phyloP scores from a whole-genome alignment of 23 tunicate species.

The Phallusia fumigata region DNA sequence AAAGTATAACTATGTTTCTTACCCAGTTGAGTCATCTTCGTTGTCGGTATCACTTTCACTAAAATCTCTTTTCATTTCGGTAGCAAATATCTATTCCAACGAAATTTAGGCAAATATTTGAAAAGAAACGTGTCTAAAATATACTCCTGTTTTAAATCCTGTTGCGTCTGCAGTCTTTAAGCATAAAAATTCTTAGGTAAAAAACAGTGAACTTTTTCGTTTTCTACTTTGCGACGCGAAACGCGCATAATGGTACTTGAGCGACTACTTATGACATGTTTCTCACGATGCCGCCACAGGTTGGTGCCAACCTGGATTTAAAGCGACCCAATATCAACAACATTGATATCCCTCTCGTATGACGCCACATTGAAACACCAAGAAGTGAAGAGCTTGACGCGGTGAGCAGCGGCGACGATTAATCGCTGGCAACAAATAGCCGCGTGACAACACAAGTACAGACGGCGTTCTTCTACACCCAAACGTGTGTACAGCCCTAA shows the following conservation, averaged over 20 bases:
- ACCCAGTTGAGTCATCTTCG: conserved; percentile 2
- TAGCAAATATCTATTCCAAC: no score
- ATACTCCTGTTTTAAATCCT: no score
- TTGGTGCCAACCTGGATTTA: conserved; percentile 15
- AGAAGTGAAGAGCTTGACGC: background rate
- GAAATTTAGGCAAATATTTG: no score
- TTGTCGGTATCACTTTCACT: conserved; percentile 8
- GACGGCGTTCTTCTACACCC: conserved; percentile 11
- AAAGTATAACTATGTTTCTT: background rate
- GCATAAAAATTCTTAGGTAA: no score
- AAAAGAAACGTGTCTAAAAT: no score
- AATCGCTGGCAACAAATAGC: conserved; percentile 5
- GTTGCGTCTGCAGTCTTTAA: no score
- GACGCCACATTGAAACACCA: conserved; percentile 11
- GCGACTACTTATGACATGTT: background rate
- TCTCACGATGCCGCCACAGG: conserved; percentile 8
- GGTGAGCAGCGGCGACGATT: conserved; percentile 11
- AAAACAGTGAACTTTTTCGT: no score
- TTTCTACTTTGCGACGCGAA: no score
- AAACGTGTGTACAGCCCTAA: background rate
- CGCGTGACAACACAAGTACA: conserved; percentile 1
- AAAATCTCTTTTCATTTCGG: conserved; percentile 16
- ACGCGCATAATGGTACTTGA: conserved; percentile 1
- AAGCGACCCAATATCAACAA: conserved; percentile 4
- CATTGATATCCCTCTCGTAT: conserved; percentile 1